These are phyloP conservation scores for Coturnix japonica DNA, from an alignment of 2,113 vertebrate genomes.

Conservation along the genomic window DNA sequence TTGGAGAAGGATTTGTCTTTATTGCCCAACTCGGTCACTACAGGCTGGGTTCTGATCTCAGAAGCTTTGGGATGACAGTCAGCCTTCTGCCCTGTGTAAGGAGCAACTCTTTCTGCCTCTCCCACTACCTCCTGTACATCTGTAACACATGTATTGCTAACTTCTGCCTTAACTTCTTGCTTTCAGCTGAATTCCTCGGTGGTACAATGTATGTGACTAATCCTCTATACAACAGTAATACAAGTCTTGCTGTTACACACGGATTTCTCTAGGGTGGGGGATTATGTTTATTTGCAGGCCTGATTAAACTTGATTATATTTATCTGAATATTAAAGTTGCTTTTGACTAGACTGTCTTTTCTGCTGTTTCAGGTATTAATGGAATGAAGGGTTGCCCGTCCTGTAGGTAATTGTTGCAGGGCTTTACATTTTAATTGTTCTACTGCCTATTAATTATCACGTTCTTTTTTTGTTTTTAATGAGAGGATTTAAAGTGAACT, in stretches of 20 bases:
- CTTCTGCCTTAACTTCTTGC: neutral
- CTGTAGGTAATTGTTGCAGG: constrained; percentile 79
- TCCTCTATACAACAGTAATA: neutral
- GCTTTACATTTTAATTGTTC: constrained; percentile 74
- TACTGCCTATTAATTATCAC: constrained; percentile 18
- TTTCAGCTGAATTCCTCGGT: neutral
- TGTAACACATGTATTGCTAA: neutral
- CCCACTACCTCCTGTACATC: neutral
- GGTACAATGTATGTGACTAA: neutral
- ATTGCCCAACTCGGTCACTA: neutral
- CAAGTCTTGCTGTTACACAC: neutral
- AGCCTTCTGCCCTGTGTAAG: neutral
- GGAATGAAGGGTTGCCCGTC: constrained; percentile 78
- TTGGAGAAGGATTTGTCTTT: neutral
- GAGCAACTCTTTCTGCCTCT: neutral
- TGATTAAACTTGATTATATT: neutral
- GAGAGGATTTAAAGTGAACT: constrained; percentile 45
- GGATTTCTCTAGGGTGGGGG: neutral
- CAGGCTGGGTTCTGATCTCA: neutral
- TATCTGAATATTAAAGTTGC: constrained; percentile 71
- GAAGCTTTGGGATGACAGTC: neutral
- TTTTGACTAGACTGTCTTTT: constrained; percentile 75
- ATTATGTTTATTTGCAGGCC: constrained; percentile 7
- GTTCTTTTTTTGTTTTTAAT: constrained; percentile 25
- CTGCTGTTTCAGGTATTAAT: constrained; percentile 82